Percentiles rank a stretch among this genome's conserved stretches.
Conservation (phyloP, 2,888 invertebrate genomes). For the Sinodicranocentrus sp. region DNA sequence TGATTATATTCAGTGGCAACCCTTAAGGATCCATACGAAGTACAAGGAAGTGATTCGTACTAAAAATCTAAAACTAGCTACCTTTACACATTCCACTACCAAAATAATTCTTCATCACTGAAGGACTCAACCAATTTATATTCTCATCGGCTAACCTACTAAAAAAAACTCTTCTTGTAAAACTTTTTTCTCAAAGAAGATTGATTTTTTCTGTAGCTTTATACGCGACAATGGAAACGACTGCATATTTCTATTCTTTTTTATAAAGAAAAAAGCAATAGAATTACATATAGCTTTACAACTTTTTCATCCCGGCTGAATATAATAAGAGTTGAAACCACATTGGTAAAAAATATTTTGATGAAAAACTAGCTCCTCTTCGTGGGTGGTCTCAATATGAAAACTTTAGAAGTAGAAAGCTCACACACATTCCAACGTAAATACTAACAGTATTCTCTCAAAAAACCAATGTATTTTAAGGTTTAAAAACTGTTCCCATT, state of each 20-base stretch:
- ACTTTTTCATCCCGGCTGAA: too few species aligned
- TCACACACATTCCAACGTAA: slow-evolving; percentile 3
- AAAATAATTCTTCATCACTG: background rate
- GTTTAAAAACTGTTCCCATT: background rate
- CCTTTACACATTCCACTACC: slow-evolving; percentile 39
- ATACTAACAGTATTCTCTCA: slow-evolving; percentile 13
- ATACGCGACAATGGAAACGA: background rate
- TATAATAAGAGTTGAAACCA: too few species aligned
- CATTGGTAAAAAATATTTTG: too few species aligned
- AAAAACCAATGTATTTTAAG: background rate
- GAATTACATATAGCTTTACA: too few species aligned
- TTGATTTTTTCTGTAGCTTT: slow-evolving; percentile 5
- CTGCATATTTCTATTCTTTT: slow-evolving; percentile 50
- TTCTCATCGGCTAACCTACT: background rate
- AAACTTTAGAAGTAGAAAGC: too few species aligned
- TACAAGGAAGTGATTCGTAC: slow-evolving; percentile 45
- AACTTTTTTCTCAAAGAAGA: slow-evolving; percentile 21
- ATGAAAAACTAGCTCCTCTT: too few species aligned
- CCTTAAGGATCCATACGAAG: slow-evolving; percentile 2
- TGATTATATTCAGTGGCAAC: background rate
- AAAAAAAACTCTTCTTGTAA: slow-evolving; percentile 19
- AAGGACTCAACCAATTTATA: slow-evolving; percentile 10
- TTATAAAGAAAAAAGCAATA: background rate
- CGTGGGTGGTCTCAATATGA: too few species aligned
- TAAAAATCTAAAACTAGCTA: slow-evolving; percentile 27